A percentile compares a stretch with the other conserved stretches of the same genome.
Evolutionary conservation across 2,888 invertebrate species (phyloP).

Genomic region (Mimumesa dahlbomi): DNA sequence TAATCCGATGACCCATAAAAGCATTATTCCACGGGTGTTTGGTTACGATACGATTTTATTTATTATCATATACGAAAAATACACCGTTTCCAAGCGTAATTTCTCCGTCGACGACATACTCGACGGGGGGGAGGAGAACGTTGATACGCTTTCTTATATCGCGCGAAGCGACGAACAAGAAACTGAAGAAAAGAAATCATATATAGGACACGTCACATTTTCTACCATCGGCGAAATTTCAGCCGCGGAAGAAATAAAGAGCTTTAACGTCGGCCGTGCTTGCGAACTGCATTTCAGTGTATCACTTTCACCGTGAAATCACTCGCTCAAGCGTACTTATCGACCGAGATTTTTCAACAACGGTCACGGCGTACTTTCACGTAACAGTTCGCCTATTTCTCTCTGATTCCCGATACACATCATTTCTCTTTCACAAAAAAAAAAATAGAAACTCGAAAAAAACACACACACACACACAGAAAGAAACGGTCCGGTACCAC

Average conservation of each 20-base stretch:
- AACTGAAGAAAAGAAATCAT: too few relatives aligned
- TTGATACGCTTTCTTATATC: too few relatives aligned
- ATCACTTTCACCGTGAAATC: conserved; percentile 62
- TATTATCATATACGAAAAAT: too few relatives aligned
- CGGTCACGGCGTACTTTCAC: conserved; percentile 57
- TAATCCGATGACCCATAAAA: too few relatives aligned
- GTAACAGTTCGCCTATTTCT: conserved; percentile 42
- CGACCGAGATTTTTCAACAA: conserved; percentile 57
- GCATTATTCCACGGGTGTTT: too few relatives aligned
- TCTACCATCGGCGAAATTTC: conserved; percentile 27
- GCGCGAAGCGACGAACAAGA: too few relatives aligned
- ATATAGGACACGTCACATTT: conserved; percentile 13
- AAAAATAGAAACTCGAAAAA: too few relatives aligned
- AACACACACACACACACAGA: too few relatives aligned
- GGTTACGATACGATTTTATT: too few relatives aligned
- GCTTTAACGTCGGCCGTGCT: conserved; percentile 22
- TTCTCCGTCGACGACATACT: too few relatives aligned
- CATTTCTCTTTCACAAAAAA: conserved; percentile 56
- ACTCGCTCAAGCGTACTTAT: conserved; percentile 53
- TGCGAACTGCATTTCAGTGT: conserved; percentile 32
- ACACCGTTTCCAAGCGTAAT: too few relatives aligned
- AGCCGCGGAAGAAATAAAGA: conserved; percentile 49
- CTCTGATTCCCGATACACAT: conserved; percentile 41
- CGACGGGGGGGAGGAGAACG: too few relatives aligned
- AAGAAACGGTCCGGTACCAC: conserved; percentile 34